phyloP scores from a whole-genome alignment of 2,888 invertebrate species.

The Heliconius ismenius region DNA sequence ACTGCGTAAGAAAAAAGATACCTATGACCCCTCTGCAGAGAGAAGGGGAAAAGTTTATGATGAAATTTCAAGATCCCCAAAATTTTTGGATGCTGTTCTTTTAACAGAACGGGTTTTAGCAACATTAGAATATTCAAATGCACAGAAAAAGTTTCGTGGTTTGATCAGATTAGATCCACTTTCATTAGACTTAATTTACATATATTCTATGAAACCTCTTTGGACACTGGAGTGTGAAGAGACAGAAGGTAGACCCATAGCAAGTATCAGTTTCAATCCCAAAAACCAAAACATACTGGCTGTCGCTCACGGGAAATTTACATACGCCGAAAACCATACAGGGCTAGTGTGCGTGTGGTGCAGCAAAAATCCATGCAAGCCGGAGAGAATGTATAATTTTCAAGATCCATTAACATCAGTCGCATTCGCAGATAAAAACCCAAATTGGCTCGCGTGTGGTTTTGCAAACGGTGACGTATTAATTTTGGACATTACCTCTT shows the following conservation, averaged over 20 bases:
- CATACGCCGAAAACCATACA: constrained; percentile 76
- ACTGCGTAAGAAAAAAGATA: constrained; percentile 61
- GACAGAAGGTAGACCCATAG: constrained; percentile 81
- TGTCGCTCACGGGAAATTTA: constrained; percentile 87
- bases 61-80: constrained; percentile 56
- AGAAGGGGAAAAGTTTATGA: constrained; percentile 56
- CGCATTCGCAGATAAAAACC: constrained; percentile 85
- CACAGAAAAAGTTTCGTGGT: constrained; percentile 87
- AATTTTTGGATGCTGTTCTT: constrained; percentile 84
- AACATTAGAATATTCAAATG: constrained; percentile 83
- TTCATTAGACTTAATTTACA: constrained; percentile 83
- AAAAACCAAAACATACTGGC: constrained; percentile 87
- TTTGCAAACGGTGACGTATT: constrained; percentile 87
- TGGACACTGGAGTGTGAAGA: constrained; percentile 84
- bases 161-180: constrained; percentile 83
- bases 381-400: constrained; percentile 86
- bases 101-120: constrained; percentile 88
- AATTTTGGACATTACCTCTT: constrained; percentile 86
- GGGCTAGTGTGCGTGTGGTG: constrained; percentile 90
- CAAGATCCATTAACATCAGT: constrained; percentile 85
- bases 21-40: constrained; percentile 32
- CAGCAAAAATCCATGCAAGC: constrained; percentile 89
- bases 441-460: constrained; percentile 88
- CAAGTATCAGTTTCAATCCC: constrained; percentile 85
- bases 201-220: constrained; percentile 84